Percentiles rank a stretch among this genome's conserved stretches.
Conservation (phyloP, 2,113 vertebrate species). For the Otocyon megalotis region DNA sequence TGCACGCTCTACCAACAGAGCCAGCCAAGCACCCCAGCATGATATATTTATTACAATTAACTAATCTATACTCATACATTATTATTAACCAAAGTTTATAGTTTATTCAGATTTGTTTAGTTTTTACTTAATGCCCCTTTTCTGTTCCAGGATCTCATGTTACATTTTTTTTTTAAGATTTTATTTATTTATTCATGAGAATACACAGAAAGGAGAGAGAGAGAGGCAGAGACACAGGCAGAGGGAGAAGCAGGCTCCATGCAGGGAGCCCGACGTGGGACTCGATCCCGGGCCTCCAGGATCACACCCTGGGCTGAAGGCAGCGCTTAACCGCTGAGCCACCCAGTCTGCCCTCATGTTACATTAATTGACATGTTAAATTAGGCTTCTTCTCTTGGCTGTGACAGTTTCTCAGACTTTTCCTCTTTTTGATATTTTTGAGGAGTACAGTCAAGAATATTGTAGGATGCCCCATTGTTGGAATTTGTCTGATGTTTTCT, state of each 20-base stretch:
- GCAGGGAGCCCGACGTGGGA: no score
- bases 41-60: not conserved
- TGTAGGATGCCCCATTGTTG: not conserved
- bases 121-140: not conserved
- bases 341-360: not conserved
- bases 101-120: slow-evolving; percentile 33
- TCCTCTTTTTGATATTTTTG: not conserved
- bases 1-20: not conserved
- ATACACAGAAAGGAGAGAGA: no score
- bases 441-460: not conserved
- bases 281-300: no score
- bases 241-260: no score
- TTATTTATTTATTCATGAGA: no score
- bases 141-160: not conserved
- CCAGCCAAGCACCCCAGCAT: not conserved
- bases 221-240: no score
- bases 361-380: not conserved
- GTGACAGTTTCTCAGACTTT: slow-evolving; percentile 31
- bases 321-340: no score
- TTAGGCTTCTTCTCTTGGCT: not conserved
- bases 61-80: not conserved
- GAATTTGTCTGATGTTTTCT: not conserved
- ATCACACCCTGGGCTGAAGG: no score
- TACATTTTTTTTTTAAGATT: not conserved
- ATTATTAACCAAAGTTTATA: not conserved